Evolutionary conservation across 2,888 invertebrate species (phyloP).

Genomic region (Celastrina argiolus): DNA sequence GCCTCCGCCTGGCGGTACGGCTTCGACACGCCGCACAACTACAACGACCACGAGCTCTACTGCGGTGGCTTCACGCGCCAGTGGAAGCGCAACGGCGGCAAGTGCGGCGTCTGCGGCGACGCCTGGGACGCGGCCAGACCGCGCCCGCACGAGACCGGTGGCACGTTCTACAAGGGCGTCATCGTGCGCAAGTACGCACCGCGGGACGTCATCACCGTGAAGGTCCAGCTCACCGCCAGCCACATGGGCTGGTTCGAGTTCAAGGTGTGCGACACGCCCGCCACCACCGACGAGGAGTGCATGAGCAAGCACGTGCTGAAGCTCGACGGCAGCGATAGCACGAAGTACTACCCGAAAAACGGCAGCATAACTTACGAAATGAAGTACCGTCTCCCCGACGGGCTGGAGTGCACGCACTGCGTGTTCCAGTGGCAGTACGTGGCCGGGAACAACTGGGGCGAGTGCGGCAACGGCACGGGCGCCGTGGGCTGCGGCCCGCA

Average conservation of each 20-base stretch:
- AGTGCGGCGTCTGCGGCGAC: slow-evolving; percentile 93
- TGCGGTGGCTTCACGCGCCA: slow-evolving; percentile 93
- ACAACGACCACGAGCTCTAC: slow-evolving; percentile 92
- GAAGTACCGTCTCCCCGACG: slow-evolving; percentile 80
- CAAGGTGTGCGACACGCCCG: slow-evolving; percentile 85
- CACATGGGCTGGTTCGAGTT: slow-evolving; percentile 93
- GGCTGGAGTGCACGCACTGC: slow-evolving; percentile 87
- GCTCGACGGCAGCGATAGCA: slow-evolving; percentile 69
- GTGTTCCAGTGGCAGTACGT: slow-evolving; percentile 93
- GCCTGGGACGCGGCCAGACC: slow-evolving; percentile 86
- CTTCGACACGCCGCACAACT: slow-evolving; percentile 91
- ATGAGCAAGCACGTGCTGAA: slow-evolving; percentile 84
- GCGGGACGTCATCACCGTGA: slow-evolving; percentile 82
- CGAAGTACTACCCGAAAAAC: slow-evolving; percentile 84
- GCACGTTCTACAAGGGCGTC: slow-evolving; percentile 88
- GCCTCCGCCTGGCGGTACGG: slow-evolving; percentile 94
- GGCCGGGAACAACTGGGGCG: slow-evolving; percentile 92
- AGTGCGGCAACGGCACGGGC: slow-evolving; percentile 83
- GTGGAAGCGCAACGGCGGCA: slow-evolving; percentile 88
- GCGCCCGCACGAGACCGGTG: slow-evolving; percentile 89
- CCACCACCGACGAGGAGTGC: slow-evolving; percentile 85
- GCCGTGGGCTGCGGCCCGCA: slow-evolving; percentile 93
- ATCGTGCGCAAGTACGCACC: slow-evolving; percentile 88
- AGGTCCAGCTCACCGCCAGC: slow-evolving; percentile 91
- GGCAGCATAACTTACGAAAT: slow-evolving; percentile 89